These are phyloP conservation scores for Prionchulus punctatus DNA, from an alignment of 2,888 invertebrate species.

Conservation along the genomic window DNA sequence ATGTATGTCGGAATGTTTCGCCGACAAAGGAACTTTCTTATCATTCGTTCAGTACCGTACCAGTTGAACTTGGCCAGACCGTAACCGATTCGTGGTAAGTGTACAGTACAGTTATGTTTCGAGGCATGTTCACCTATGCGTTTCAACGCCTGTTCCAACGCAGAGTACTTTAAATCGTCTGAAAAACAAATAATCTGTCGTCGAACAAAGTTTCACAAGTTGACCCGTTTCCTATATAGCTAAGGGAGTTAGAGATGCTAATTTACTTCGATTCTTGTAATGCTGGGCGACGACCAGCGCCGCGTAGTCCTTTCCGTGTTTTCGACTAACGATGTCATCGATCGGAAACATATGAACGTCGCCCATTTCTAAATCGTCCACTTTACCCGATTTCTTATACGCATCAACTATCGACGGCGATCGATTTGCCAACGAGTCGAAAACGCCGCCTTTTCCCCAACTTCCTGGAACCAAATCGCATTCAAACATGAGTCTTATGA, in stretches of 20 bases:
- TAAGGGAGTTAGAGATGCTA: no score
- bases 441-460: conserved; percentile 37
- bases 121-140: conserved; percentile 4
- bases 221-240: no score
- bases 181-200: neutral
- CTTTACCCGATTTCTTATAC: conserved; percentile 32
- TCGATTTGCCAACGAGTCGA: conserved; percentile 29
- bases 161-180: neutral
- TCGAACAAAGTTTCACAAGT: neutral
- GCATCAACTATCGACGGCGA: conserved; percentile 25
- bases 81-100: conserved; percentile 35
- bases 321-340: neutral
- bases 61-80: conserved; percentile 35
- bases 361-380: conserved; percentile 34
- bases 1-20: conserved; percentile 32
- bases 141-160: neutral
- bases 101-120: conserved; percentile 21
- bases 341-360: conserved; percentile 33
- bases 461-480: conserved; percentile 28
- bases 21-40: conserved; percentile 31
- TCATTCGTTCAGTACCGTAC: conserved; percentile 35
- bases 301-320: neutral
- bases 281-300: conserved; percentile 7
- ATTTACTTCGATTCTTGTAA: conserved; percentile 2
- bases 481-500: neutral